phyloP scores from a whole-genome alignment of 2,797 vertebrate species.

The Helarctos malayanus region DNA sequence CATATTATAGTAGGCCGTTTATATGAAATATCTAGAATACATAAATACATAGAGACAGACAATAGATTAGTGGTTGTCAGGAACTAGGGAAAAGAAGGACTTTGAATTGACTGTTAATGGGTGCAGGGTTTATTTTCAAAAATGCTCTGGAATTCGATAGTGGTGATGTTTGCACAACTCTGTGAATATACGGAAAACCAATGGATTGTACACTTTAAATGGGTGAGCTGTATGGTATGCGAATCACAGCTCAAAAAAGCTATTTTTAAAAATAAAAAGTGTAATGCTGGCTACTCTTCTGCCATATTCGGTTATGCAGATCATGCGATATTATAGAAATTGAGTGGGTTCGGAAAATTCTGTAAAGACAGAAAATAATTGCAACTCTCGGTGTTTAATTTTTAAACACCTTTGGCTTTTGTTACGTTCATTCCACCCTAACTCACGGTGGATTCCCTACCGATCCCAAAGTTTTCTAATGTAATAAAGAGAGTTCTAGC shows the following conservation, averaged over 20 bases:
- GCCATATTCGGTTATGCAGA: background rate
- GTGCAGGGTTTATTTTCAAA: conserved; percentile 64
- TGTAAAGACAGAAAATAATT: conserved; percentile 14
- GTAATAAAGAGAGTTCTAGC: conserved; percentile 41
- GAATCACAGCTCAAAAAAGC: conserved; percentile 1
- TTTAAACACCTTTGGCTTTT: conserved; percentile 57
- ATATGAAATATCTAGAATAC: conserved; percentile 57
- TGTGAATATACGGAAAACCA: conserved; percentile 20
- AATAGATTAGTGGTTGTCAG: conserved; percentile 63
- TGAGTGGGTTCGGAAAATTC: conserved; percentile 21
- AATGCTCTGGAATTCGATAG: conserved; percentile 62
- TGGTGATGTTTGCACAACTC: background rate
- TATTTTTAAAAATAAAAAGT: background rate
- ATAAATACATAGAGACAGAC: conserved; percentile 61
- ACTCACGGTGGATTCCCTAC: conserved; percentile 19
- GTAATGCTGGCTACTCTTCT: background rate
- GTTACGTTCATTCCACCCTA: conserved; percentile 6
- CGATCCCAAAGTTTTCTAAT: conserved; percentile 45
- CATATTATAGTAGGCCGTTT: conserved; percentile 2
- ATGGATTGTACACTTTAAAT: background rate
- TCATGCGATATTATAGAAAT: background rate
- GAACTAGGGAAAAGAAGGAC: conserved; percentile 9
- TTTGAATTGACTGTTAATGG: conserved; percentile 44
- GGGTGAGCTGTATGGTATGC: background rate
- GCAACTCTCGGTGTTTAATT: conserved; percentile 25